Percentiles rank a stretch among this genome's conserved stretches.
These are phyloP conservation scores for Bombus waltoni DNA, from an alignment of 1,140 invertebrate genomes.

Conservation along the genomic window DNA sequence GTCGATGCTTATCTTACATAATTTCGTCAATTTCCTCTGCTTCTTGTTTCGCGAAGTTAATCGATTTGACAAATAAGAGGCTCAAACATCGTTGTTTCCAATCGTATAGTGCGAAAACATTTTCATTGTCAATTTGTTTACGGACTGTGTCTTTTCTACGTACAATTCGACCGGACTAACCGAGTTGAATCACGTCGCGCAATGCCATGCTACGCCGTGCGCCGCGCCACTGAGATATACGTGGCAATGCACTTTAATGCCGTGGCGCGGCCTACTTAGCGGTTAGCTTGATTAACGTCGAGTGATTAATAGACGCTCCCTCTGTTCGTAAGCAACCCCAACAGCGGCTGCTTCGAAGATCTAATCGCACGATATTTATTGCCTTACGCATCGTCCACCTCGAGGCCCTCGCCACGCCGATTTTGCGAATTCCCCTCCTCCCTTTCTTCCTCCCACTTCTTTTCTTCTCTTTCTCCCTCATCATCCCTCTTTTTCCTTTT, in stretches of 20 bases:
- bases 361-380: slow-evolving; percentile 81
- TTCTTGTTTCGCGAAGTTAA: too few species aligned
- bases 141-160: too few species aligned
- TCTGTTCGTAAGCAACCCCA: slow-evolving; percentile 72
- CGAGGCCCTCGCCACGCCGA: slow-evolving; percentile 53
- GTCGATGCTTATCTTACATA: too few species aligned
- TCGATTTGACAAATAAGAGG: too few species aligned
- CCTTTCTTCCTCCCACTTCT: slow-evolving; percentile 14
- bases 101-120: too few species aligned
- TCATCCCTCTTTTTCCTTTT: too few species aligned
- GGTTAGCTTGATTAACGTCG: slow-evolving; percentile 77
- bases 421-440: slow-evolving; percentile 58
- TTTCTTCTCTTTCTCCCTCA: not conserved
- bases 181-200: not conserved
- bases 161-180: not conserved
- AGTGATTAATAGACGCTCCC: slow-evolving; percentile 79
- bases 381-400: slow-evolving; percentile 68
- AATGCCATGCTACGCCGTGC: too few species aligned
- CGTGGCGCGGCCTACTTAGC: slow-evolving; percentile 78
- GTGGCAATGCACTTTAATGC: slow-evolving; percentile 73
- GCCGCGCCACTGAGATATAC: slow-evolving; percentile 21
- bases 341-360: slow-evolving; percentile 70
- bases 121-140: too few species aligned
- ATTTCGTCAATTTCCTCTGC: too few species aligned
- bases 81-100: too few species aligned